phyloP scores from a whole-genome alignment of 2,797 vertebrate species.

The Yasuhikotakia modesta region DNA sequence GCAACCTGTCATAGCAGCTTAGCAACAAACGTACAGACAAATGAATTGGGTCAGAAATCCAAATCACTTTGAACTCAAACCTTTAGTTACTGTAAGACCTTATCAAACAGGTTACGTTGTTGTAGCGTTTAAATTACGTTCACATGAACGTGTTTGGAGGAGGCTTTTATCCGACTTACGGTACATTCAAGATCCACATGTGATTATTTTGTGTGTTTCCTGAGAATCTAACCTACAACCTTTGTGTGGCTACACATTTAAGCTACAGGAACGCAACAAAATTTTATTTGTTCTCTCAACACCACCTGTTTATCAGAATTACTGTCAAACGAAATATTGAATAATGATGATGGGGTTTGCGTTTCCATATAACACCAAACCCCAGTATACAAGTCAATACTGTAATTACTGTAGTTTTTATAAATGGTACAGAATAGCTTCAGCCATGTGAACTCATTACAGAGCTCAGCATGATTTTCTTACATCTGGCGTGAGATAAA shows the following conservation, averaged over 20 bases:
- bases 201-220: too few species aligned
- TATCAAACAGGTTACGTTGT: not conserved
- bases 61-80: conserved; percentile 35
- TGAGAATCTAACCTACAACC: too few species aligned
- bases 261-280: too few species aligned
- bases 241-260: too few species aligned
- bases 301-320: not conserved
- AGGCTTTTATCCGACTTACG: too few species aligned
- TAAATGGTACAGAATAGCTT: conserved; percentile 17
- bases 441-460: conserved; percentile 14
- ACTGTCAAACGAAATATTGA: not conserved
- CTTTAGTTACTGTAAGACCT: not conserved
- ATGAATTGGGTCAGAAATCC: conserved; percentile 32
- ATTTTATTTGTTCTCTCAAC: not conserved
- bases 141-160: too few species aligned
- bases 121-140: not conserved
- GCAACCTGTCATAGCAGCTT: conserved; percentile 36
- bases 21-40: conserved; percentile 29
- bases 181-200: too few species aligned
- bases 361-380: not conserved
- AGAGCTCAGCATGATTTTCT: conserved; percentile 16
- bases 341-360: not conserved
- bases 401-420: conserved; percentile 11
- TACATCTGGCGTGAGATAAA: not conserved
- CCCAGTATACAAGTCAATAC: conserved; percentile 18